These are phyloP conservation scores for Pipistrellus pipistrellus DNA, from an alignment of 2,797 vertebrate genomes.

Conservation along the genomic window DNA sequence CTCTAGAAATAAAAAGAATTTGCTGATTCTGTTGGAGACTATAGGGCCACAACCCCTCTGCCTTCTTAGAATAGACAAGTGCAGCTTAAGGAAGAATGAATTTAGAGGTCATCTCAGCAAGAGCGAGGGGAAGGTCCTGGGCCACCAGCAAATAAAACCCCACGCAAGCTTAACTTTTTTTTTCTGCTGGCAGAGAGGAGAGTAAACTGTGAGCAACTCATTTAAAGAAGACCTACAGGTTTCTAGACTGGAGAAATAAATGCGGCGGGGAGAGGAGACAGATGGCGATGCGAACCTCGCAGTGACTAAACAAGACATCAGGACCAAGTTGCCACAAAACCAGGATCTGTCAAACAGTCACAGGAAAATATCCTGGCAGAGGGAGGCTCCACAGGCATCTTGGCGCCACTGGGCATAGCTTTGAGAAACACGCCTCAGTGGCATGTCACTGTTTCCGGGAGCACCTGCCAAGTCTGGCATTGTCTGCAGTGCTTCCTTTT, in stretches of 20 bases:
- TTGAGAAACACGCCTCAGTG: conserved; percentile 59
- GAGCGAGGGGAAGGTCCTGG: conserved; percentile 38
- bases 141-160: conserved; percentile 41
- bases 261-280: conserved; percentile 70
- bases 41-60: fast-evolving
- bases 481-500: not conserved
- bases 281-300: conserved; percentile 77
- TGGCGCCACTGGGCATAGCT: not conserved
- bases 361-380: conserved; percentile 67
- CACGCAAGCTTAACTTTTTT: conserved; percentile 43
- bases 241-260: conserved; percentile 55
- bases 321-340: conserved; percentile 77
- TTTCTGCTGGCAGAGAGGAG: conserved; percentile 22
- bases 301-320: conserved; percentile 77
- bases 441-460: conserved; percentile 32
- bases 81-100: not conserved
- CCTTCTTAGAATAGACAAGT: conserved; percentile 47
- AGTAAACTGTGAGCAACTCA: conserved; percentile 6
- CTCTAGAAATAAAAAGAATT: conserved; percentile 67
- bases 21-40: conserved; percentile 63
- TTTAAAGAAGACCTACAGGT: not conserved
- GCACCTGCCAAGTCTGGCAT: not conserved
- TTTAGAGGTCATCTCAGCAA: conserved; percentile 57
- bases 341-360: conserved; percentile 75
- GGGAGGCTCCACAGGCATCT: conserved; percentile 39